Evolutionary conservation across 2,797 vertebrate species (phyloP).

Genomic region (Hemitrygon akajei): DNA sequence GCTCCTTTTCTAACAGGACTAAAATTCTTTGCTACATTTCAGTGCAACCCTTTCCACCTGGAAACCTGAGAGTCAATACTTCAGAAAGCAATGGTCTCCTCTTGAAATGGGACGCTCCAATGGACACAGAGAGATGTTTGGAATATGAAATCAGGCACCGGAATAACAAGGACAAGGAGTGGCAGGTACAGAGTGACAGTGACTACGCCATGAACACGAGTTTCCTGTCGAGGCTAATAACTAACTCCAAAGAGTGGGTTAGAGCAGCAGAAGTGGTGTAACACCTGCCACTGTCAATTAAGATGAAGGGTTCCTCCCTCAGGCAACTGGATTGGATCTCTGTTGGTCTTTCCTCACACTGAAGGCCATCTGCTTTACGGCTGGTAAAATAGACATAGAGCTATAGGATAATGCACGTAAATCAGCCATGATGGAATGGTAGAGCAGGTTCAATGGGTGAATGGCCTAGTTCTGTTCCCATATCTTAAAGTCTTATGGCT

Average conservation of each 20-base stretch:
- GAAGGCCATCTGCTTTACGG: not conserved
- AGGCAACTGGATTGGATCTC: not conserved
- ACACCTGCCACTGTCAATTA: accelerated
- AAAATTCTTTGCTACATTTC: conserved; percentile 19
- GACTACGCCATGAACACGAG: not conserved
- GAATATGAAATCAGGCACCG: conserved; percentile 62
- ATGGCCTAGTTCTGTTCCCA: too few relatives aligned
- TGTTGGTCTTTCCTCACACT: not conserved
- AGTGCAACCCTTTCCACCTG: conserved; percentile 57
- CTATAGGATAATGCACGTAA: too few relatives aligned
- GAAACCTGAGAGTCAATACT: conserved; percentile 58
- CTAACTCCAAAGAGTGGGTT: not conserved
- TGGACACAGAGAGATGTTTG: conserved; percentile 42
- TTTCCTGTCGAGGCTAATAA: too few relatives aligned
- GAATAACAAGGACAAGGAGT: conserved; percentile 57
- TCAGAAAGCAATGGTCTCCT: conserved; percentile 59
- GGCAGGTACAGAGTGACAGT: conserved; percentile 56
- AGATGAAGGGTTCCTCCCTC: accelerated
- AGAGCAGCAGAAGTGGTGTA: not conserved
- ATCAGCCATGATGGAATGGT: too few relatives aligned
- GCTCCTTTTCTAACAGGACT: not conserved
- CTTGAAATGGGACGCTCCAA: conserved; percentile 61
- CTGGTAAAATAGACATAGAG: too few relatives aligned
- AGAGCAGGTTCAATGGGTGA: too few relatives aligned
- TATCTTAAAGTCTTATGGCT: too few relatives aligned